Evolutionary conservation across 2,797 vertebrate species (phyloP).

Genomic region (Rhadinocentrus ornatus): DNA sequence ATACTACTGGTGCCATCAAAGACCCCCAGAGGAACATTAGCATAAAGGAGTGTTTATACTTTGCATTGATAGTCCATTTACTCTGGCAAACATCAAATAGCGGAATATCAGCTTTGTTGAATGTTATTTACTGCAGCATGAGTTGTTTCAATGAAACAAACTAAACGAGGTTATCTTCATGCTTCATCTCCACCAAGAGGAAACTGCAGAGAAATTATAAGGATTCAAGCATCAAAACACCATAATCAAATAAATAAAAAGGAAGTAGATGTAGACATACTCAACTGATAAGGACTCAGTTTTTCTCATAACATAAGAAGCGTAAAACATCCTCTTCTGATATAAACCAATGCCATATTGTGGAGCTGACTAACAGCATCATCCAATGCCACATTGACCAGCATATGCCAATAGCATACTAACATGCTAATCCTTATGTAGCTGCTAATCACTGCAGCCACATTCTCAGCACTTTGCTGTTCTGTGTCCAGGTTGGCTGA

Average conservation of each 20-base stretch:
- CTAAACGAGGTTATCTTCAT: conserved; percentile 52
- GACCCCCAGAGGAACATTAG: conserved; percentile 73
- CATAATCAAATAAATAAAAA: conserved; percentile 44
- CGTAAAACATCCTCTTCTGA: conserved; percentile 20
- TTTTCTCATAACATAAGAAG: conserved; percentile 4
- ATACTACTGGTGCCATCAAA: conserved; percentile 72
- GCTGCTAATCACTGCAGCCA: conserved; percentile 71
- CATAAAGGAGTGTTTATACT: conserved; percentile 77
- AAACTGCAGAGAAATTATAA: conserved; percentile 35
- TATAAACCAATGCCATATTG: conserved; percentile 13
- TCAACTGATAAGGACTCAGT: conserved; percentile 27
- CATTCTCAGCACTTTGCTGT: conserved; percentile 67
- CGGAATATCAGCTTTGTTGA: conserved; percentile 69
- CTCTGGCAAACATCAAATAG: conserved; percentile 78
- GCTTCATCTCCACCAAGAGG: conserved; percentile 41
- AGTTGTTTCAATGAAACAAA: conserved; percentile 66
- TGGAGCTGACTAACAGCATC: conserved; percentile 14
- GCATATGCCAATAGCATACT: conserved; percentile 44
- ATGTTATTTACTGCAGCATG: conserved; percentile 63
- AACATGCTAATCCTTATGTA: conserved; percentile 62
- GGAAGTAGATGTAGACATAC: conserved; percentile 47
- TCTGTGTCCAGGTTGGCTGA: conserved; percentile 63
- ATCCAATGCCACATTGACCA: conserved; percentile 39
- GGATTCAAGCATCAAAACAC: conserved; percentile 25
- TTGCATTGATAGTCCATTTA: conserved; percentile 80